Conservation (phyloP, 2,888 invertebrate genomes). For the Stomorhina lunata region DNA sequence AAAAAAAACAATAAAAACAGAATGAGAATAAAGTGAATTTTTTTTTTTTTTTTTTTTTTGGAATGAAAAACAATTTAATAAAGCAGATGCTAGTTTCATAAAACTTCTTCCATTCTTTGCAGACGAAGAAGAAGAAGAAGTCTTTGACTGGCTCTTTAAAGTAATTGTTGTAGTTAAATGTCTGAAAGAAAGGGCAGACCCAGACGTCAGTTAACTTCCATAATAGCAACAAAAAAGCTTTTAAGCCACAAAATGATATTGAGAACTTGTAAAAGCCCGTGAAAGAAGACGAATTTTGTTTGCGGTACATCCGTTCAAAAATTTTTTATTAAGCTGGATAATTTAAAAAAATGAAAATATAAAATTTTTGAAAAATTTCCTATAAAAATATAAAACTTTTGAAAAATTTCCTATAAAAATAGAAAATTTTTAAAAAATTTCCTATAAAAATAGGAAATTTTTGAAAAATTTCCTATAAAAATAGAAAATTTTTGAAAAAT, state of each 20-base stretch:
- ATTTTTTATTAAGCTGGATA: neutral
- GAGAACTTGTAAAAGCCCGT: neutral
- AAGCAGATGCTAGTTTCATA: constrained; percentile 37
- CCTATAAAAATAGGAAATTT: too few relatives aligned
- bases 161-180: constrained; percentile 12
- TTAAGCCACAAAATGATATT: neutral
- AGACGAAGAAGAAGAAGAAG: neutral
- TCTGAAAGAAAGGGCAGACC: constrained; percentile 1
- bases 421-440: too few relatives aligned
- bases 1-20: constrained; percentile 32
- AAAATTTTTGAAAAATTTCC: too few relatives aligned
- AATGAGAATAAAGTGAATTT: constrained; percentile 30
- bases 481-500: too few relatives aligned
- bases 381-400: too few relatives aligned
- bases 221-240: neutral
- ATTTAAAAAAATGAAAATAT: too few relatives aligned
- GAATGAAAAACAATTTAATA: neutral
- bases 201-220: neutral
- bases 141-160: neutral
- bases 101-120: constrained; percentile 23
- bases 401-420: too few relatives aligned
- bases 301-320: neutral
- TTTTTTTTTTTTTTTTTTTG: too few relatives aligned
- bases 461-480: too few relatives aligned
- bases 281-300: neutral